Evolutionary conservation across 2,797 vertebrate genomes (phyloP), one percentile per base, ranked within the genome.

Genomic region (Nannoperca australis): DNA sequence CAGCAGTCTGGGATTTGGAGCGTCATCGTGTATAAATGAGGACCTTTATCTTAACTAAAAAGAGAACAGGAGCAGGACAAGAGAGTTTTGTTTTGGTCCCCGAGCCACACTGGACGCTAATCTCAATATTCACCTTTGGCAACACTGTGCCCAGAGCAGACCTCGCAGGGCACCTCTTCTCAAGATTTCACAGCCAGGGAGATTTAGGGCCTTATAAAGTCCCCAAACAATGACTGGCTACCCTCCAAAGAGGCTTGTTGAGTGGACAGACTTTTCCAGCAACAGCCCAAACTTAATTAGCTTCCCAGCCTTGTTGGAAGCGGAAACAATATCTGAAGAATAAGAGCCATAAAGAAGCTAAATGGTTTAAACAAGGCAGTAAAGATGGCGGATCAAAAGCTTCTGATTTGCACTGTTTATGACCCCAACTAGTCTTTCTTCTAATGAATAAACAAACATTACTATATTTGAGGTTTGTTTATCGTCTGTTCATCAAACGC

Each of bases 181-280:
- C 10, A 38, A 53, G 61, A 71, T 76, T 82, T 86, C 45, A 34
- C 67, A 47, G 78, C 65, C 40, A 34, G 59, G 76, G 76, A 75
- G 74, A 85, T 79, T 85, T 74, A 73, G 56, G 32, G 65, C 63
- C 5, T 10, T 38, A 9, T 32, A 30, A 68, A 86, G 83, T 83
- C 83, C 64, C 79, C 62, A 81, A 85, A 92, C 85, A 88, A 89
- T 80, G 89, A 82, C 78, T 88, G 91, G 85, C 85, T 76, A n/a
- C 18, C 27, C 53, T 88, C 85, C 87, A 93, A 84, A 79, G 78
- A 79, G 82, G 47, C 85, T 70, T 74, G 78, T 89, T 13, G 62
- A 88, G 81, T 82, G 61, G 76, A 78, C 85, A 54, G 83, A 78
- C 82, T 74, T 84, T 73, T 79, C 58, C 75, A 76, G 71, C 75